phyloP scores from a whole-genome alignment of 2,113 vertebrate species.

The Sapayoa aenigma region DNA sequence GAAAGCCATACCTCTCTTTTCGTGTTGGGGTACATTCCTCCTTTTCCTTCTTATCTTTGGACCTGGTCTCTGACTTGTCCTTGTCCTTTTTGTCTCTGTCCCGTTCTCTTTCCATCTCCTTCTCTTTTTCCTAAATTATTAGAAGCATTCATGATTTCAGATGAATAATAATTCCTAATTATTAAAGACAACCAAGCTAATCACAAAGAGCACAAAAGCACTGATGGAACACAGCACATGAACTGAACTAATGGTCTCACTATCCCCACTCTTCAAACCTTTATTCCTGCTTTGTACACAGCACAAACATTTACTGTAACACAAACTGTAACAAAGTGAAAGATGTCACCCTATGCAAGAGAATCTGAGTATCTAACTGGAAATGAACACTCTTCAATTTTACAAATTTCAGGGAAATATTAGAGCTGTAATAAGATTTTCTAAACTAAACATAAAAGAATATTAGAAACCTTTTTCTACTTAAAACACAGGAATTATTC shows the following conservation, averaged over 20 bases:
- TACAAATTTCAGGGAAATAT: neutral
- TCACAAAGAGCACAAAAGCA: neutral
- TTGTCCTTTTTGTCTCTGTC: conserved; percentile 92
- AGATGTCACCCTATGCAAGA: neutral
- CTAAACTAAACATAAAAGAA: neutral
- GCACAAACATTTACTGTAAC: neutral
- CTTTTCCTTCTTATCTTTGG: conserved; percentile 93
- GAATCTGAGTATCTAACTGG: neutral
- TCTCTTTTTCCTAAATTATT: conserved; percentile 89
- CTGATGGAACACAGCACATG: neutral
- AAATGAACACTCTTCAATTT: neutral
- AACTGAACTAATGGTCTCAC: neutral
- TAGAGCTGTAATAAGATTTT: neutral
- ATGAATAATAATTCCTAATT: neutral
- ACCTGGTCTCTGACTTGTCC: conserved; percentile 87
- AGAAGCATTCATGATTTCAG: conserved; percentile 26
- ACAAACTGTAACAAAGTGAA: neutral
- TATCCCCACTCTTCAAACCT: neutral
- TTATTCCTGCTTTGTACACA: neutral
- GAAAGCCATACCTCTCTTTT: conserved; percentile 86
- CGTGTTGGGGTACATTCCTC: conserved; percentile 89
- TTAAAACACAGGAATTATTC: neutral
- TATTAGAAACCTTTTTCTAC: neutral
- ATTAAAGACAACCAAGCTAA: neutral
- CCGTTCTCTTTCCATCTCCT: conserved; percentile 90